These are phyloP conservation scores for Lucilia cuprina DNA, from an alignment of 1,140 invertebrate genomes.

Conservation along the genomic window DNA sequence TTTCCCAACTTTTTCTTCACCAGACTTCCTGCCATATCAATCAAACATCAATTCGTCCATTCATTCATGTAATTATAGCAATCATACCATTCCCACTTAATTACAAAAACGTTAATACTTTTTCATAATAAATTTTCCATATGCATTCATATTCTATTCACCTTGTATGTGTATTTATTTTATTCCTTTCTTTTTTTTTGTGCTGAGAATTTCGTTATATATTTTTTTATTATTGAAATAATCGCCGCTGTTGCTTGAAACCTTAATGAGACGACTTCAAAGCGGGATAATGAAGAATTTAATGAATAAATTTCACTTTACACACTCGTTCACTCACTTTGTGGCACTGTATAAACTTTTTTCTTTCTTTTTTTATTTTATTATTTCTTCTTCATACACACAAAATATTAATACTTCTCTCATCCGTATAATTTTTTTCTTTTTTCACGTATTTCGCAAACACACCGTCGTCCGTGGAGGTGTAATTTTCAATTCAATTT, in stretches of 20 bases:
- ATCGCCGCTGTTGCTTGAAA: neutral
- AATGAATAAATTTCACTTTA: conserved; percentile 1
- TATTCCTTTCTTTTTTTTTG: neutral
- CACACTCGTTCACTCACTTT: conserved; percentile 8
- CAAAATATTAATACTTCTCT: neutral
- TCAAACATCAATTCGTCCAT: neutral
- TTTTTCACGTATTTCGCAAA: conserved; percentile 32
- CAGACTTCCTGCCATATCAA: neutral
- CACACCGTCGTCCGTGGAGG: conserved; percentile 18
- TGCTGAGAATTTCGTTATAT: neutral
- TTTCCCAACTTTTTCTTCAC: neutral
- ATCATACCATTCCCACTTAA: neutral
- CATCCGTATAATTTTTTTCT: conserved; percentile 13
- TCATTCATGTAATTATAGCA: neutral
- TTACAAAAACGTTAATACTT: neutral
- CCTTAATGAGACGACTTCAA: neutral
- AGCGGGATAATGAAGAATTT: neutral
- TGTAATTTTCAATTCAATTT: conserved; percentile 18
- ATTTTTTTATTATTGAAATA: neutral
- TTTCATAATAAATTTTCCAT: neutral
- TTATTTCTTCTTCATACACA: conserved; percentile 21
- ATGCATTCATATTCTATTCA: neutral
- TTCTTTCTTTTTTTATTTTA: neutral
- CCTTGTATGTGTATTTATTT: neutral
- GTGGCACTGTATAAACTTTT: neutral